phyloP scores from a whole-genome alignment of 2,113 vertebrate genomes.

The Protomyctophum bolini region DNA sequence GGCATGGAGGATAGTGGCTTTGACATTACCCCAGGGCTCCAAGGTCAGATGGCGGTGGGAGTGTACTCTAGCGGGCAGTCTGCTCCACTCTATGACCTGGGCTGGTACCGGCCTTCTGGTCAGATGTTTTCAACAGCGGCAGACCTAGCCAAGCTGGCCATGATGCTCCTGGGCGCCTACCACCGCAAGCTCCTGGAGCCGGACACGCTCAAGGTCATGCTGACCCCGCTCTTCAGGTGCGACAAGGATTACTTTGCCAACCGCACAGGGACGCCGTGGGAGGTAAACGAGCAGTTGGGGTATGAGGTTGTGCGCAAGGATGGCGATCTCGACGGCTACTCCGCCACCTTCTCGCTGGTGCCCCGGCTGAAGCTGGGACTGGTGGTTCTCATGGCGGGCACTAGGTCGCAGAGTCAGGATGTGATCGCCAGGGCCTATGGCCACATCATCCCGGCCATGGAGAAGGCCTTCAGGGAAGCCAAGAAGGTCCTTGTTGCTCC shows the following conservation, averaged over 20 bases:
- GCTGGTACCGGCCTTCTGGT: constrained; percentile 93
- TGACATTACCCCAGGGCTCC: constrained; percentile 79
- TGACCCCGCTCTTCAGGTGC: constrained; percentile 86
- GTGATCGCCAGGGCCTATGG: constrained; percentile 80
- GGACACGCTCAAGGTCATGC: constrained; percentile 87
- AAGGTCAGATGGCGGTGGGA: constrained; percentile 84
- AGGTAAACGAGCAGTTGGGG: constrained; percentile 86
- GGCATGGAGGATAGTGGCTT: constrained; percentile 93
- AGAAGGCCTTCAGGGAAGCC: constrained; percentile 85
- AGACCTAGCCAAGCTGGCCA: constrained; percentile 89
- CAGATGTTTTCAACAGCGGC: constrained; percentile 93
- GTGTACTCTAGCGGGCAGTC: constrained; percentile 85
- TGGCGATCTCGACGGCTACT: constrained; percentile 90
- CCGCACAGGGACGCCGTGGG: constrained; percentile 92
- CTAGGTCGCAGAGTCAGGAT: constrained; percentile 80
- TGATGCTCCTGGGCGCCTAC: constrained; percentile 85
- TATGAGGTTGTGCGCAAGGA: constrained; percentile 90
- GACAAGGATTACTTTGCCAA: constrained; percentile 88
- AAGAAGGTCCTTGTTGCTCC: constrained; percentile 73
- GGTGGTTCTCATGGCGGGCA: constrained; percentile 89
- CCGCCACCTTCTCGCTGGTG: constrained; percentile 89
- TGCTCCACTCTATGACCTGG: constrained; percentile 89
- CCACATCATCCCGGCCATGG: constrained; percentile 87
- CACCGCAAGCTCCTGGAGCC: constrained; percentile 81
- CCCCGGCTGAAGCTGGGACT: constrained; percentile 88